A percentile compares a stretch with the other conserved stretches of the same genome.
These are phyloP conservation scores for Protonemura montana DNA, from an alignment of 2,888 invertebrate species.

Conservation along the genomic window DNA sequence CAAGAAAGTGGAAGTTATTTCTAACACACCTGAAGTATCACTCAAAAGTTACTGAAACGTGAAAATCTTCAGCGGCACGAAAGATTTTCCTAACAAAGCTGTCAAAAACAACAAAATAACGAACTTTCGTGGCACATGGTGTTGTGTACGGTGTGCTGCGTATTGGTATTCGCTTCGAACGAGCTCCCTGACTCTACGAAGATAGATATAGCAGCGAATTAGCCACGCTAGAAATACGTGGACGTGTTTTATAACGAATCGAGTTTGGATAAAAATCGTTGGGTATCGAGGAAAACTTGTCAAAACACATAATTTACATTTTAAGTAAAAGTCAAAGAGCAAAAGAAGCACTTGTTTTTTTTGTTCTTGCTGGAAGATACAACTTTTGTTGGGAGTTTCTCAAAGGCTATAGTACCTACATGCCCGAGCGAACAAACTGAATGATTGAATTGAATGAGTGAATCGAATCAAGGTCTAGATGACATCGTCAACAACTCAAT, in stretches of 20 bases:
- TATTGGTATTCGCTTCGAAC: neutral
- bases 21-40: slow-evolving; percentile 12
- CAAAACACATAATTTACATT: neutral
- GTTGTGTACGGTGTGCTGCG: neutral
- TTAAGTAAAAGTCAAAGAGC: neutral
- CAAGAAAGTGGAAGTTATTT: neutral
- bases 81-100: slow-evolving; percentile 1
- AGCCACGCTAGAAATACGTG: neutral
- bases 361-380: neutral
- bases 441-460: neutral
- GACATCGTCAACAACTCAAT: neutral
- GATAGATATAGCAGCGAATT: neutral
- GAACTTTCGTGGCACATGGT: neutral
- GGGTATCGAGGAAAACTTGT: neutral
- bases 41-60: neutral
- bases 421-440: neutral
- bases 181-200: neutral
- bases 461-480: slow-evolving; percentile 7
- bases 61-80: neutral
- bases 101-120: neutral
- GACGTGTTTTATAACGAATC: neutral
- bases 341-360: neutral
- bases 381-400: neutral
- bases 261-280: neutral
- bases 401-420: neutral